phyloP scores from a whole-genome alignment of 2,113 vertebrate genomes.

The Phrynosoma blainvillii region DNA sequence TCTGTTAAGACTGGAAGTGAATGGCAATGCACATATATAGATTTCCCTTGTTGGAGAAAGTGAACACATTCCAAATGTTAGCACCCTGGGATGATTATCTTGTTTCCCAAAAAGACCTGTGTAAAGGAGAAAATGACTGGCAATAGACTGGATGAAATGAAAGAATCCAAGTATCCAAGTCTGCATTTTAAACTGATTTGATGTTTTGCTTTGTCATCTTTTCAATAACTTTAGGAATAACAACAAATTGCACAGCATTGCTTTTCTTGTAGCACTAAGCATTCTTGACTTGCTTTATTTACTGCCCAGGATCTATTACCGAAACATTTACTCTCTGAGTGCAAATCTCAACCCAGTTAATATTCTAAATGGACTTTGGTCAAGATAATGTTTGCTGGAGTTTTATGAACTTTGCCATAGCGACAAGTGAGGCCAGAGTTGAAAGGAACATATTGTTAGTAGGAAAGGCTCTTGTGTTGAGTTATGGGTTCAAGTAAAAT shows the following conservation, averaged over 20 bases:
- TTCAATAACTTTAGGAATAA: background rate
- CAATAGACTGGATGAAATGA: background rate
- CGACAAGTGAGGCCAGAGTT: background rate
- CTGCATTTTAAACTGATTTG: background rate
- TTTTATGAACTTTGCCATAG: constrained; percentile 22
- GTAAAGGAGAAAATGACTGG: background rate
- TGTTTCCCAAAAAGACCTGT: background rate
- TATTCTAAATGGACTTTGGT: background rate
- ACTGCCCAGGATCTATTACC: background rate
- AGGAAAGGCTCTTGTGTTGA: background rate
- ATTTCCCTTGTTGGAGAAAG: background rate
- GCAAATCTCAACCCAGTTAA: background rate
- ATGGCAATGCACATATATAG: too few relatives aligned
- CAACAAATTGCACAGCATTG: background rate
- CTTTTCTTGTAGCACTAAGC: background rate
- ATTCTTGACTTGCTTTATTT: constrained; percentile 7
- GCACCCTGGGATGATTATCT: background rate
- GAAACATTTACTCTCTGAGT: constrained; percentile 26
- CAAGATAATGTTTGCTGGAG: background rate
- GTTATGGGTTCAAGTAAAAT: constrained; percentile 14
- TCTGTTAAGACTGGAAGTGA: background rate
- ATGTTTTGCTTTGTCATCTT: background rate
- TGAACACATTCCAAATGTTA: background rate
- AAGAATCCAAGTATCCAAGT: background rate
- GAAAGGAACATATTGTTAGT: background rate